Evolutionary conservation across 2,888 invertebrate genomes (phyloP).

Genomic region (Aplocera efformata): DNA sequence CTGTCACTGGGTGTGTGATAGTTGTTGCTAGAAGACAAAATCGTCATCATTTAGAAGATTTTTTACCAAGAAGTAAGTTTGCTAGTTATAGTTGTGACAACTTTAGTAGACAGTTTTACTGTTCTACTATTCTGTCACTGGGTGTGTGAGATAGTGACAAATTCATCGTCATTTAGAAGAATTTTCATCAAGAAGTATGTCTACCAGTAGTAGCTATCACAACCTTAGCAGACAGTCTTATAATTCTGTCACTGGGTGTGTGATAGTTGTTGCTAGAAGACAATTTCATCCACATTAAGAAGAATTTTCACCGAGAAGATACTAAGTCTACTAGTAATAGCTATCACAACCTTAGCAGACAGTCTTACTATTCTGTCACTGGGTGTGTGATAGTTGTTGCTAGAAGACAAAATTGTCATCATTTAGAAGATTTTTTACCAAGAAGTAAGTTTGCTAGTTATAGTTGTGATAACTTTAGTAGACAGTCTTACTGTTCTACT

Average conservation of each 20-base stretch:
- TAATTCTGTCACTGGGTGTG: constrained; percentile 7
- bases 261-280: constrained; percentile 1
- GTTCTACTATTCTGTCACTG: constrained; percentile 27
- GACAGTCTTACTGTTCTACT: constrained; percentile 1
- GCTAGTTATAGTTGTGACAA: constrained; percentile 16
- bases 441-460: not conserved
- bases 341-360: too few relatives aligned
- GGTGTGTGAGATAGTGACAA: constrained; percentile 15
- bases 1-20: constrained; percentile 21
- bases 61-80: too few relatives aligned
- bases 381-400: constrained; percentile 3
- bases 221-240: not conserved
- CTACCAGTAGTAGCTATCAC: constrained; percentile 1
- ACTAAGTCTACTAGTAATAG: too few relatives aligned
- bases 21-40: not conserved
- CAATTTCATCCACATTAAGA: not conserved
- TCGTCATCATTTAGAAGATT: not conserved
- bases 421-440: too few relatives aligned
- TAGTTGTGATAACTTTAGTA: not conserved
- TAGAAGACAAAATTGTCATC: too few relatives aligned
- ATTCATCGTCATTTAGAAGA: not conserved
- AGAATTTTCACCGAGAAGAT: too few relatives aligned
- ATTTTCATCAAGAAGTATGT: constrained; percentile 7
- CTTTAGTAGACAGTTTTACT: constrained; percentile 19
- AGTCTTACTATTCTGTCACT: constrained; percentile 10